Evolutionary conservation across 1,140 invertebrate species (phyloP).

Genomic region (Danaus melanippus): DNA sequence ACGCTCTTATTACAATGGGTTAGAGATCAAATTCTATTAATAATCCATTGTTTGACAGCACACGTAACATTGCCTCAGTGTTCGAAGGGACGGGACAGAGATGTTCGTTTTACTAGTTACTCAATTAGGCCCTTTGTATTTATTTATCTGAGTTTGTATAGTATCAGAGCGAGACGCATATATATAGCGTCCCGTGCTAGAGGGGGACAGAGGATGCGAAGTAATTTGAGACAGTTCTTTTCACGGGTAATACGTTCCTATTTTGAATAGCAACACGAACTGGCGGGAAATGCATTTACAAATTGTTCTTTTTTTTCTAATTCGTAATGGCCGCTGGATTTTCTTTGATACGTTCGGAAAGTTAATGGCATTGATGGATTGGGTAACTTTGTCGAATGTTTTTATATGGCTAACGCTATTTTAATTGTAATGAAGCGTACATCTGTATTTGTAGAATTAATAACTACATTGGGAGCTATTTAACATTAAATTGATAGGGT

Average conservation of each 20-base stretch:
- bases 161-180: slow-evolving; percentile 38
- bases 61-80: slow-evolving; percentile 34
- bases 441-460: no score
- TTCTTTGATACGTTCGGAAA: slow-evolving; percentile 55
- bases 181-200: slow-evolving; percentile 19
- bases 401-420: no score
- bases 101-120: slow-evolving; percentile 71
- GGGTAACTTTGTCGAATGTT: slow-evolving; percentile 14
- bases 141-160: slow-evolving; percentile 71
- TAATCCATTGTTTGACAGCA: slow-evolving; percentile 12
- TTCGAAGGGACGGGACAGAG: slow-evolving; percentile 60
- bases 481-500: no score
- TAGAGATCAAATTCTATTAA: slow-evolving; percentile 26
- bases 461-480: no score
- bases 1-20: background rate
- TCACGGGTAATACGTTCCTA: slow-evolving; percentile 68
- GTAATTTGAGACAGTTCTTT: slow-evolving; percentile 72
- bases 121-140: slow-evolving; percentile 73
- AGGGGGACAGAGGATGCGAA: slow-evolving; percentile 36
- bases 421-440: no score
- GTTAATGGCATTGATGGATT: slow-evolving; percentile 32
- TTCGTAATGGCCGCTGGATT: slow-evolving; percentile 56
- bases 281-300: slow-evolving; percentile 67
- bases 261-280: slow-evolving; percentile 66
- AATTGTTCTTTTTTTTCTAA: slow-evolving; percentile 50